Percentiles rank a stretch among this genome's conserved stretches.
phyloP scores from a whole-genome alignment of 1,140 invertebrate species.

The Aradophagus sp. region DNA sequence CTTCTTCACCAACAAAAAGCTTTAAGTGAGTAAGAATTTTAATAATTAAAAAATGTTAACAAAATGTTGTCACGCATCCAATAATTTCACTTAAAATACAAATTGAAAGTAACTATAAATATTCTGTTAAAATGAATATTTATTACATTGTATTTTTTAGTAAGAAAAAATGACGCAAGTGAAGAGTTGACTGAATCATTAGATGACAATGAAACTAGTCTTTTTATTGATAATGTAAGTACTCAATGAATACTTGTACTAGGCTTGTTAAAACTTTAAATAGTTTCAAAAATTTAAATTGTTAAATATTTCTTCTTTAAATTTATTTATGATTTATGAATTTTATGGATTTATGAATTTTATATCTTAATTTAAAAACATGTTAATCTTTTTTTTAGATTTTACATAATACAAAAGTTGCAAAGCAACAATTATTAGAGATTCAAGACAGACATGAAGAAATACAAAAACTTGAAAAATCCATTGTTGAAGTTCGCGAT shows the following conservation, averaged over 20 bases:
- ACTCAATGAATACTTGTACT: too few species aligned
- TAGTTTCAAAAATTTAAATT: slow-evolving; percentile 39
- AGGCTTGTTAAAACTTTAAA: too few species aligned
- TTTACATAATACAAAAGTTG: slow-evolving; percentile 86
- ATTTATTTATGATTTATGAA: too few species aligned
- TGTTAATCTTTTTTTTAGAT: slow-evolving; percentile 76
- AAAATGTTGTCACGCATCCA: too few species aligned
- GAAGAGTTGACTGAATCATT: slow-evolving; percentile 76
- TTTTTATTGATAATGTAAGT: slow-evolving; percentile 80
- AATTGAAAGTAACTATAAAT: too few species aligned
- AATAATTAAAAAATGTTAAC: too few species aligned
- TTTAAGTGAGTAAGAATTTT: slow-evolving; percentile 77
- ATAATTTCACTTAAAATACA: too few species aligned
- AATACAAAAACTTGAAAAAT: slow-evolving; percentile 88
- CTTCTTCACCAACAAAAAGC: slow-evolving; percentile 85
- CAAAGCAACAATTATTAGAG: slow-evolving; percentile 86
- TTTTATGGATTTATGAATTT: too few species aligned
- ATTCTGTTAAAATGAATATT: slow-evolving; percentile 1
- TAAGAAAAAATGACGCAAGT: slow-evolving; percentile 75
- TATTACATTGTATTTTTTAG: slow-evolving; percentile 67
- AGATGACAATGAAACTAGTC: slow-evolving; percentile 74
- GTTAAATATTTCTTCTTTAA: slow-evolving; percentile 15
- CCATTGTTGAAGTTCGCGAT: slow-evolving; percentile 86
- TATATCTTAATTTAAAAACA: too few species aligned
- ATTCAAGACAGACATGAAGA: slow-evolving; percentile 89